Conservation (phyloP, 2,888 invertebrate genomes). For the Mamestra brassicae region DNA sequence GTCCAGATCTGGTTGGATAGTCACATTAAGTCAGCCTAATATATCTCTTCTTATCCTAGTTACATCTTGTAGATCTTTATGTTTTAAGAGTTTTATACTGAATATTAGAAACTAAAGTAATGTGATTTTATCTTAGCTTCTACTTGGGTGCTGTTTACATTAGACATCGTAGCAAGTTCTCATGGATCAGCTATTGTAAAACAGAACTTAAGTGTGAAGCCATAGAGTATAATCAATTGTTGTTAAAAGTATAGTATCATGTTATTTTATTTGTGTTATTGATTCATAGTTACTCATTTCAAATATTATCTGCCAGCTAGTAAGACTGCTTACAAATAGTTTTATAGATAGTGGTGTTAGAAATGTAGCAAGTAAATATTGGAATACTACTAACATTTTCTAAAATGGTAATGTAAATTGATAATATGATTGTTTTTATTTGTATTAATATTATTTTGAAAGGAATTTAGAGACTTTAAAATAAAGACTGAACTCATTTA, state of each 20-base stretch:
- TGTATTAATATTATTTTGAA: constrained; percentile 11
- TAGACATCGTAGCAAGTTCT: constrained; percentile 18
- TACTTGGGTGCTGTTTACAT: constrained; percentile 24
- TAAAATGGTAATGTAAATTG: neutral
- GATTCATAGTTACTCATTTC: neutral
- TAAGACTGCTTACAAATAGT: neutral
- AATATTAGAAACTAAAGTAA: constrained; percentile 20
- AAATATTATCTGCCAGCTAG: neutral
- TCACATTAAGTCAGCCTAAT: constrained; percentile 34
- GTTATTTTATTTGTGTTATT: neutral
- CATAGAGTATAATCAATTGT: constrained; percentile 7
- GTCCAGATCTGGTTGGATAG: constrained; percentile 73
- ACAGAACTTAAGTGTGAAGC: neutral
- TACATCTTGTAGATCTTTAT: neutral
- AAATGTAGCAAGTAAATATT: neutral
- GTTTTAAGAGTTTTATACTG: constrained; percentile 9
- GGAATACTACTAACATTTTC: neutral
- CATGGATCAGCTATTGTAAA: constrained; percentile 18
- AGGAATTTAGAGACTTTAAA: constrained; percentile 12
- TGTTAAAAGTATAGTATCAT: constrained; percentile 10
- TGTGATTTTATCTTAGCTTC: constrained; percentile 6
- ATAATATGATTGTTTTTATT: constrained; percentile 2
- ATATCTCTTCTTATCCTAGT: neutral
- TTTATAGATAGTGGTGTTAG: neutral
- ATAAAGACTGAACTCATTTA: constrained; percentile 57